These are phyloP conservation scores for Unio pictorum DNA, from an alignment of 2,888 invertebrate genomes.

Conservation along the genomic window DNA sequence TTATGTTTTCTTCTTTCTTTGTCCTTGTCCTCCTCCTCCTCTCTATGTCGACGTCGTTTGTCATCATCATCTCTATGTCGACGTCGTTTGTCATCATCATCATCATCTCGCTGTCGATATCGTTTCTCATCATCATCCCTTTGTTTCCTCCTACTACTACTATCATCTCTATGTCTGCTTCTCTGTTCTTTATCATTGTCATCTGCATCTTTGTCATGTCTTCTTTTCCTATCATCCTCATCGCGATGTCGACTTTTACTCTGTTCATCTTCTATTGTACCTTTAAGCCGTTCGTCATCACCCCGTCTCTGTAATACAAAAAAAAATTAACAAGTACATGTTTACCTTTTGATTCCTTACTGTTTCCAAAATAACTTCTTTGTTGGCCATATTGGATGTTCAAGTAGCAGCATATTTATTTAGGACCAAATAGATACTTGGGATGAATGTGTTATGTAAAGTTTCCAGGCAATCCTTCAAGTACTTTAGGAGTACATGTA, in stretches of 20 bases:
- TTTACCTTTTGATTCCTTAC: no score
- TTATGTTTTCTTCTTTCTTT: conserved; percentile 16
- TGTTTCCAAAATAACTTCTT: no score
- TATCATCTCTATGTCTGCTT: conserved; percentile 29
- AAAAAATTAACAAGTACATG: neutral
- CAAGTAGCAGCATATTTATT: no score
- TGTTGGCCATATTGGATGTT: no score
- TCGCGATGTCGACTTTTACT: conserved; percentile 27
- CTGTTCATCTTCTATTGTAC: conserved; percentile 12
- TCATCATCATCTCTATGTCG: conserved; percentile 28
- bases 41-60: conserved; percentile 21
- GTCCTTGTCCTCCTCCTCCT: conserved; percentile 3
- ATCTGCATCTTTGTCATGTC: conserved; percentile 7
- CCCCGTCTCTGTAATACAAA: conserved; percentile 4
- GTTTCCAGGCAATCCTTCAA: no score
- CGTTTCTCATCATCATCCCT: conserved; percentile 17
- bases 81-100: conserved; percentile 18
- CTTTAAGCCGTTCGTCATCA: conserved; percentile 6
- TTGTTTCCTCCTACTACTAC: conserved; percentile 10
- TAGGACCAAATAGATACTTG: no score
- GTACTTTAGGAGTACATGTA: no score
- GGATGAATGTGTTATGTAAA: no score
- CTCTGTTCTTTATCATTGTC: conserved; percentile 31
- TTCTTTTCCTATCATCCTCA: conserved; percentile 25
- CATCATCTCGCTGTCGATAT: conserved; percentile 16